Evolutionary conservation across 2,797 vertebrate species (phyloP), one percentile per base, ranked within the genome.

Genomic region (Acrocephalus scirpaceus): DNA sequence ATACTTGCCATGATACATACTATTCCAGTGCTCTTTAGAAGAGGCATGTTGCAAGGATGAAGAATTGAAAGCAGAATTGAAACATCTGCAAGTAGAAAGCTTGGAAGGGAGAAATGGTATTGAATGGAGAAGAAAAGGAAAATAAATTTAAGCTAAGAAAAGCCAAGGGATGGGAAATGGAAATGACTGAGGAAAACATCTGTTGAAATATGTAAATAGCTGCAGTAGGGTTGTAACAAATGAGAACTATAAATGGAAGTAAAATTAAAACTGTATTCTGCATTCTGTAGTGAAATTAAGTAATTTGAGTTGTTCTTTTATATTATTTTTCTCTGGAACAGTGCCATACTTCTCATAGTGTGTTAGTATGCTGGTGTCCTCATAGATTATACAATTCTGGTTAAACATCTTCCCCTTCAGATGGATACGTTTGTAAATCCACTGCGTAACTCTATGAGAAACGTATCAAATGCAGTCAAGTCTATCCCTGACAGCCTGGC

Each of bases 351-450:
- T 96, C 87, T 95, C 81, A 88, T 94, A 93, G 76, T 48, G 14
- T 78, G 34, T 95, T 74, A 89, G 65, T 88, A 64, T 76, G 80
- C 82, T 94, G 57, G 91, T 97, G 95, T 96, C 94, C 96, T 97
- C 93, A 71, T 88, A 93, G 81, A 94, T 94, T 50, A 93, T 94
- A 79, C 93, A 96, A 79, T 95, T 95, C 40, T 97, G 96, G 96
- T 97, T 95, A 96, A 97, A 94, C 97, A 73, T 97, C 96, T 98
- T 97, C 92, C 77, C 60, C 86, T 98, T 96, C 98, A 99, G 99
- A 99, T 99, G 98, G 99, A 99, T 98, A 99, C 99, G 40, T 99
- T 99, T 98, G 99, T 99, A 96, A 99, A 99, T 97, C 99, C 99
- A 53, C 97, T 99, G 95, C 98, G 99, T 96, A 99, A 99, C 98